These are phyloP conservation scores for Drosophila arizonae DNA, from an alignment of 1,140 invertebrate genomes.

Conservation along the genomic window DNA sequence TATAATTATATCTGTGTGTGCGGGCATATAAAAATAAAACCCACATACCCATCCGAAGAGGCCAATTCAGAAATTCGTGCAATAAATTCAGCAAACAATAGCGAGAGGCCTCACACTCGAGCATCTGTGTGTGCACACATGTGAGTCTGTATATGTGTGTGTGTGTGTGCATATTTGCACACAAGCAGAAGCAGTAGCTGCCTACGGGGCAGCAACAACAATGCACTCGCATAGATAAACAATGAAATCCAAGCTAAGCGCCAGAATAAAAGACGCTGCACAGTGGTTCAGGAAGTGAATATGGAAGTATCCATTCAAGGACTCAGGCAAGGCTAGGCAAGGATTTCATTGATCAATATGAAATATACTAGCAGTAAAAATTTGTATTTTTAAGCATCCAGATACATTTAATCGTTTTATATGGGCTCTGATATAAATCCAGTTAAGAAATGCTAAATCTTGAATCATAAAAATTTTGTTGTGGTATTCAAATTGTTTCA, in stretches of 20 bases:
- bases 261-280: slow-evolving; percentile 47
- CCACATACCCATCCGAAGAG: slow-evolving; percentile 65
- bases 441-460: too few species aligned
- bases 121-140: slow-evolving; percentile 12
- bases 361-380: too few species aligned
- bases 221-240: slow-evolving; percentile 46
- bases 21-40: slow-evolving; percentile 55
- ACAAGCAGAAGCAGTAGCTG: slow-evolving; percentile 2
- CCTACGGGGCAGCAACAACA: slow-evolving; percentile 25
- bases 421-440: too few species aligned
- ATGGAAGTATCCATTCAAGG: not conserved
- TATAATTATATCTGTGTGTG: slow-evolving; percentile 15
- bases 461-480: too few species aligned
- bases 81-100: slow-evolving; percentile 79
- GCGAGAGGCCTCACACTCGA: slow-evolving; percentile 53
- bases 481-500: too few species aligned
- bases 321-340: not conserved
- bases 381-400: too few species aligned
- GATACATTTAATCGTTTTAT: too few species aligned
- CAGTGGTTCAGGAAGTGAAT: slow-evolving; percentile 22
- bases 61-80: slow-evolving; percentile 78
- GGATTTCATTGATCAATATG: not conserved
- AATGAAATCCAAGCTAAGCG: slow-evolving; percentile 55
- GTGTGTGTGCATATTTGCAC: not conserved
- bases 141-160: slow-evolving; percentile 19